These are phyloP conservation scores for Crossoptilon crossoptilon DNA, from an alignment of 2,797 vertebrate species.

Conservation along the genomic window DNA sequence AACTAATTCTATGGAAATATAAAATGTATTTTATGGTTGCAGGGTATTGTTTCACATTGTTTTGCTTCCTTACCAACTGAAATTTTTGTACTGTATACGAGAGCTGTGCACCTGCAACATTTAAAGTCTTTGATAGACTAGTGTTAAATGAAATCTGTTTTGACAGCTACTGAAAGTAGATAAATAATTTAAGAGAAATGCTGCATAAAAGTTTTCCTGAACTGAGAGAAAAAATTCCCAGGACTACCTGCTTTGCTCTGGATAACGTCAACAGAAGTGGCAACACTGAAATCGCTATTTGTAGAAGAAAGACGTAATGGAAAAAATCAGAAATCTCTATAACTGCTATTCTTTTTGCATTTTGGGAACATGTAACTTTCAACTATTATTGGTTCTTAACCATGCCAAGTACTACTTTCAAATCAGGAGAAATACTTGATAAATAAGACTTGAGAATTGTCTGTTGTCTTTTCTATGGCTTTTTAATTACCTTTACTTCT, in stretches of 20 bases:
- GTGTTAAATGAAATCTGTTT: slow-evolving; percentile 67
- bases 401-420: not conserved
- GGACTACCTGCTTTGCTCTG: slow-evolving; percentile 51
- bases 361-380: not conserved
- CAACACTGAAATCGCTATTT: slow-evolving; percentile 29
- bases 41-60: not conserved
- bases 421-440: not conserved
- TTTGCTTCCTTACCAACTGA: slow-evolving; percentile 27
- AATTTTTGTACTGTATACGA: slow-evolving; percentile 16
- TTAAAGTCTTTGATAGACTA: slow-evolving; percentile 49
- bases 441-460: not conserved
- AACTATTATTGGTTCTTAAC: not conserved
- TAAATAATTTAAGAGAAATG: slow-evolving; percentile 74
- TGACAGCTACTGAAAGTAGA: slow-evolving; percentile 70
- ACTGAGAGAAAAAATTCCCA: slow-evolving; percentile 54
- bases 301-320: slow-evolving; percentile 1
- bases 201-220: slow-evolving; percentile 67
- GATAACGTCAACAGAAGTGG: slow-evolving; percentile 23
- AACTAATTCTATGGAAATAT: not conserved
- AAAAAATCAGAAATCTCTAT: slow-evolving; percentile 3
- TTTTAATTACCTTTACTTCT: not conserved
- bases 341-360: slow-evolving; percentile 1
- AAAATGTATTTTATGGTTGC: not conserved
- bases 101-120: slow-evolving; percentile 46
- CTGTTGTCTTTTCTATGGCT: not conserved